Conservation (phyloP, 2,888 invertebrate genomes). For the Colletes collaris region DNA sequence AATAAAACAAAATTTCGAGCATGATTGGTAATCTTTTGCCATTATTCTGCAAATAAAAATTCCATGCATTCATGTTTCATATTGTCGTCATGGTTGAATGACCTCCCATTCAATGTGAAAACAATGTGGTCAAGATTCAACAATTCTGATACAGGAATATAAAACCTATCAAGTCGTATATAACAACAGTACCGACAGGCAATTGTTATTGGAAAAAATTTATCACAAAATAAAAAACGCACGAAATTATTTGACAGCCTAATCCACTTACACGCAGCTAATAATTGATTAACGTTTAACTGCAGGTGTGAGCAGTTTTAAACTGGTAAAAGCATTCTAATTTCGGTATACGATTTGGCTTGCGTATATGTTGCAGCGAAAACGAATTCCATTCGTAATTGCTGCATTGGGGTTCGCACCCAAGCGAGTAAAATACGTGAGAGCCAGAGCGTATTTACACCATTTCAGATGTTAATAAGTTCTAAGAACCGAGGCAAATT, state of each 20-base stretch:
- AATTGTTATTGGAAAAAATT: too few relatives aligned
- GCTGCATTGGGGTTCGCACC: constrained; percentile 19
- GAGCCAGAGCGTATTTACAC: constrained; percentile 23
- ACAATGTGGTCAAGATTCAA: too few relatives aligned
- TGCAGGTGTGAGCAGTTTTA: neutral
- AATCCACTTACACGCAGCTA: neutral
- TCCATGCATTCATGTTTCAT: too few relatives aligned
- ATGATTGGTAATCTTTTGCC: too few relatives aligned
- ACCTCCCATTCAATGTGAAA: too few relatives aligned
- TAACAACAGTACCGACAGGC: too few relatives aligned
- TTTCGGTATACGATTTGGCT: constrained; percentile 27
- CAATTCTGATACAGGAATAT: too few relatives aligned
- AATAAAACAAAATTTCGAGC: too few relatives aligned
- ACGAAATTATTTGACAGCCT: neutral
- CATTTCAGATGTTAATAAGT: constrained; percentile 30
- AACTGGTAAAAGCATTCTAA: constrained; percentile 10
- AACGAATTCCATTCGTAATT: constrained; percentile 46
- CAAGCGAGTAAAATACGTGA: constrained; percentile 13
- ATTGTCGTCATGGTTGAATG: too few relatives aligned
- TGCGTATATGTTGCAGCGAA: neutral
- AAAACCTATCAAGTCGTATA: too few relatives aligned
- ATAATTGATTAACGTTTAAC: constrained; percentile 15
- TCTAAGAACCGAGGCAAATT: constrained; percentile 8
- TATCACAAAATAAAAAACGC: neutral
- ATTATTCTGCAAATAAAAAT: too few relatives aligned